Evolutionary conservation across 1,140 invertebrate species (phyloP).

Genomic region (Arctopsyche grandis): DNA sequence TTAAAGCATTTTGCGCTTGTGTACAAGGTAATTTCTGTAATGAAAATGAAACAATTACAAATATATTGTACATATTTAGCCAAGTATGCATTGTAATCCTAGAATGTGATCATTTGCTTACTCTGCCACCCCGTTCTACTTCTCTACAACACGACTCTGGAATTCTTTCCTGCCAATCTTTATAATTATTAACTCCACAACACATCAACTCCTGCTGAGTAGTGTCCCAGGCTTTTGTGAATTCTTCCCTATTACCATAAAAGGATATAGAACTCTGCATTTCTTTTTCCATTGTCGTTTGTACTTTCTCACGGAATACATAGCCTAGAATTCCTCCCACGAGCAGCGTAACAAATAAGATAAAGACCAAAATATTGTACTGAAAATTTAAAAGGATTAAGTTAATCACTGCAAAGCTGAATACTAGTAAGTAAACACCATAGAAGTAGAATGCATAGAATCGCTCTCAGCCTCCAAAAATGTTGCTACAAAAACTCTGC

Average conservation of each 20-base stretch:
- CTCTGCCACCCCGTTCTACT: conserved; percentile 59
- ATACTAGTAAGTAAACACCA: too few species aligned
- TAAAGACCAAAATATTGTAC: conserved; percentile 88
- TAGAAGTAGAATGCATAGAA: too few species aligned
- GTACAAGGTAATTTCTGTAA: conserved; percentile 72
- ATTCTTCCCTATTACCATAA: conserved; percentile 73
- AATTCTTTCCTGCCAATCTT: conserved; percentile 80
- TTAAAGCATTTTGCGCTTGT: conserved; percentile 68
- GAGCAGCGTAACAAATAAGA: conserved; percentile 87
- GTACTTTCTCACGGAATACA: conserved; percentile 84
- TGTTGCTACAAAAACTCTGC: too few species aligned
- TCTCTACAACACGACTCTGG: conserved; percentile 80
- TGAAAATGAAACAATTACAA: not conserved
- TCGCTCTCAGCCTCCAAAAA: too few species aligned
- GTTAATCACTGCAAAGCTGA: not conserved
- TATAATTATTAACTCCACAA: conserved; percentile 79
- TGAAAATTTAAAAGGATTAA: conserved; percentile 60
- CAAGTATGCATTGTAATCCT: not conserved
- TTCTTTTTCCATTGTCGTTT: conserved; percentile 76
- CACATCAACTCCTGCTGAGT: conserved; percentile 84
- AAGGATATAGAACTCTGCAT: conserved; percentile 80
- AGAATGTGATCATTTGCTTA: not conserved
- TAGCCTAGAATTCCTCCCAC: conserved; percentile 90
- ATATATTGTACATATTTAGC: too few species aligned
- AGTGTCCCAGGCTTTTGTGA: conserved; percentile 84